phyloP scores from a whole-genome alignment of 2,797 vertebrate species.

The Pipistrellus kuhlii region DNA sequence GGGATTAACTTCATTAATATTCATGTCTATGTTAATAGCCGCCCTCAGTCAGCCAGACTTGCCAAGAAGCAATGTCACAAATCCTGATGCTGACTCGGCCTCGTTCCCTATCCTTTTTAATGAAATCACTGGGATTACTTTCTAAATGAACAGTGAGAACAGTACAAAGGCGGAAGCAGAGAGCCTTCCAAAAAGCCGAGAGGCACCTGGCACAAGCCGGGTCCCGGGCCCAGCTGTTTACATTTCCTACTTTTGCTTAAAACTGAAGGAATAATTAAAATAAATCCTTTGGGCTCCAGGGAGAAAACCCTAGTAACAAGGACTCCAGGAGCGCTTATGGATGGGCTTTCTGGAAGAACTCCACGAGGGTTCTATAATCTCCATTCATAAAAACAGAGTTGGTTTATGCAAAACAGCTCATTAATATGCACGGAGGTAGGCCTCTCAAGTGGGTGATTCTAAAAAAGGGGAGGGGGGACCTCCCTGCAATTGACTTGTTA shows the following conservation, averaged over 20 bases:
- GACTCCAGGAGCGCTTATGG: conserved; percentile 39
- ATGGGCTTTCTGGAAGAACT: conserved; percentile 63
- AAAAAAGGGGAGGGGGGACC: not conserved
- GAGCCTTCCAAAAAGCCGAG: not conserved
- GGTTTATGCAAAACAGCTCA: conserved; percentile 59
- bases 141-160: not conserved
- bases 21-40: not conserved
- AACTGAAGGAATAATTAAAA: conserved; percentile 83
- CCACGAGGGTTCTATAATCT: conserved; percentile 67
- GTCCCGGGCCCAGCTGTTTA: conserved; percentile 74
- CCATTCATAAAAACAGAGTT: conserved; percentile 67
- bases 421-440: conserved; percentile 52
- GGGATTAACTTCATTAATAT: not conserved
- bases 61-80: conserved; percentile 28
- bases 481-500: not conserved
- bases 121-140: not conserved
- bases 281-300: conserved; percentile 71
- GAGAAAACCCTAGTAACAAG: conserved; percentile 59
- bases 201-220: not conserved
- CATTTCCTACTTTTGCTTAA: conserved; percentile 81
- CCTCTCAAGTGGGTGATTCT: not conserved
- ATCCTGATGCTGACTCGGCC: not conserved
- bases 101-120: not conserved
- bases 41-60: conserved; percentile 51
- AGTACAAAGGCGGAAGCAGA: not conserved